Evolutionary conservation across 1,140 invertebrate genomes (phyloP), one percentile per base, ranked within the genome.

Genomic region (Mylabris phalerata): DNA sequence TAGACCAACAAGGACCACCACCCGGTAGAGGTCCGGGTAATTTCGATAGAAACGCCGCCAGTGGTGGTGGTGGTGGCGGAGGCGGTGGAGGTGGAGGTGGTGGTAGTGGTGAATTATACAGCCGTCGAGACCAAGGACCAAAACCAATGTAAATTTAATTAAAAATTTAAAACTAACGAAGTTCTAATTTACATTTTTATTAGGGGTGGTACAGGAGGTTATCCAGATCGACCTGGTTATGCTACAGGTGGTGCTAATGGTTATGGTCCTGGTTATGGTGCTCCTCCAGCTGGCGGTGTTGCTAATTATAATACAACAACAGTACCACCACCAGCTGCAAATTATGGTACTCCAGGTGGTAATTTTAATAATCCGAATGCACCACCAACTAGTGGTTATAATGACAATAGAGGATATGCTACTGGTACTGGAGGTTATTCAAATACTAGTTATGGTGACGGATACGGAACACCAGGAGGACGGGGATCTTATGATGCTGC

Each of bases 91-190:
- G 40, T 26, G 13, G 51, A 13, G 57, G 49, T n/a, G 54, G 52
- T 13, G 47, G 48, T 44, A 54, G 49, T 40, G 61, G 50, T 46
- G 62, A 61, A 57, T 66, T 73, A 56, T 73, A 64, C 48, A 73
- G 70, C 58, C 49, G 72, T 25, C 59, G 72, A 51, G 71, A 72
- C 58, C 41, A 44, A 43, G 62, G 62, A 40, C 60, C 68, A 40
- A 73, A 73, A 62, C 59, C 63, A 61, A 62, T 65, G 71, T 73
- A 68, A 72, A 61, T 59, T 46, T 1, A 40, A 10, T 40, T 40
- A 7, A 40, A 7, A 7, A 7, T 10, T 6, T 42, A 32, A 32
- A 32, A 5, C 3, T 32, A 7, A 32, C 32, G 4, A 32, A 32
- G 2, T 32, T 7, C 3, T 32, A 32, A 32, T 32, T 32, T 1